These are phyloP conservation scores for Bufotes viridis DNA, from an alignment of 2,797 vertebrate species.

Conservation along the genomic window DNA sequence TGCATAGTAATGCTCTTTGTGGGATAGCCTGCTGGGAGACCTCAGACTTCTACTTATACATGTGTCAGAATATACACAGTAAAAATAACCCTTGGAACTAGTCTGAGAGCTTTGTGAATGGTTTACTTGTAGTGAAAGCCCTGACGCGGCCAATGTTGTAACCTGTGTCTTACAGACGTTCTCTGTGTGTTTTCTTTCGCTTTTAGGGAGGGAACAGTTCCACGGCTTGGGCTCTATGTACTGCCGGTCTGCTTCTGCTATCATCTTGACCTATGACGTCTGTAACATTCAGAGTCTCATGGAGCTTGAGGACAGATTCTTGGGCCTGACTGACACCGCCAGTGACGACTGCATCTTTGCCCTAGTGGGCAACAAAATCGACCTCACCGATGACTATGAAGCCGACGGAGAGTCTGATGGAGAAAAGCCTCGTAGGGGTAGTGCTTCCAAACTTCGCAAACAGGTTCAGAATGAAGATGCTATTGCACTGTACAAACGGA, in stretches of 20 bases:
- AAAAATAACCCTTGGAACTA: background rate
- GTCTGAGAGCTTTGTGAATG: background rate
- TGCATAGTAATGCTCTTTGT: too few species aligned
- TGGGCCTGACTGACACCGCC: constrained; percentile 91
- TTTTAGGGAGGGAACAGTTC: constrained; percentile 93
- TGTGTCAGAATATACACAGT: background rate
- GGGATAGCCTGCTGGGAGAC: too few species aligned
- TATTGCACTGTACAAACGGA: constrained; percentile 83
- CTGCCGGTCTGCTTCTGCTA: constrained; percentile 88
- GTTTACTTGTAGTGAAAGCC: background rate
- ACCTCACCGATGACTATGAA: constrained; percentile 80
- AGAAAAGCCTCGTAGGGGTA: constrained; percentile 40
- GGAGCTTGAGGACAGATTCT: constrained; percentile 94
- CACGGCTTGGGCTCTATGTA: constrained; percentile 98
- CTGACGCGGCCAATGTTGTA: background rate
- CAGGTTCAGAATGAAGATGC: constrained; percentile 88
- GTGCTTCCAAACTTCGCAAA: constrained; percentile 71
- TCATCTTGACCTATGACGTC: constrained; percentile 94
- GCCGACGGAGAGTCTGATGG: constrained; percentile 55
- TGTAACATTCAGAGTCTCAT: constrained; percentile 88
- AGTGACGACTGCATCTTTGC: constrained; percentile 91
- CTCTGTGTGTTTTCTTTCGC: constrained; percentile 23
- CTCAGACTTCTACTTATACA: too few species aligned
- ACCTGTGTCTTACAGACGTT: background rate
- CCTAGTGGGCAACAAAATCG: constrained; percentile 94